phyloP scores from a whole-genome alignment of 1,140 invertebrate genomes.

The Fopius arisanus region DNA sequence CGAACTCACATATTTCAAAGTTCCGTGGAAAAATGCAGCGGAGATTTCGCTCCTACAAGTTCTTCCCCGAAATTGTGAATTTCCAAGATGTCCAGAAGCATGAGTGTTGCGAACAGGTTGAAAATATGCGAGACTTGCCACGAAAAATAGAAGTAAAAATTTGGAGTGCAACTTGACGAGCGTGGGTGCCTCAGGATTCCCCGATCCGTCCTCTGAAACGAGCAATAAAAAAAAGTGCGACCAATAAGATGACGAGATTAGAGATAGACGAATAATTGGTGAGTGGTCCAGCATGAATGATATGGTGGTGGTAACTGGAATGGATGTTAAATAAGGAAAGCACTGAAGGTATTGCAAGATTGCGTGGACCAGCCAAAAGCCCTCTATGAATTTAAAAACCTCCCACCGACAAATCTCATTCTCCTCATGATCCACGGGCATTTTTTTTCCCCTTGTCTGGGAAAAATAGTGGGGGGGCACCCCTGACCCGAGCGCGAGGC shows the following conservation, averaged over 20 bases:
- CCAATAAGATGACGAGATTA: constrained; percentile 17
- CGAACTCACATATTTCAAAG: too few species aligned
- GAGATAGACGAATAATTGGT: background rate
- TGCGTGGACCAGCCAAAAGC: constrained; percentile 50
- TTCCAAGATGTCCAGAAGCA: too few species aligned
- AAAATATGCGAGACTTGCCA: too few species aligned
- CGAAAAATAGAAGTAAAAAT: too few species aligned
- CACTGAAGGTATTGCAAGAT: constrained; percentile 25
- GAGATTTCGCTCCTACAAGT: too few species aligned
- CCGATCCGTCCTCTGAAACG: background rate
- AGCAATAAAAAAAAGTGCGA: background rate
- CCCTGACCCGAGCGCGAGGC: constrained; percentile 58
- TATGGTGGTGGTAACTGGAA: too few species aligned
- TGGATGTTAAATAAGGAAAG: background rate
- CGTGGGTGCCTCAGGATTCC: too few species aligned
- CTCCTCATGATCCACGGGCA: background rate
- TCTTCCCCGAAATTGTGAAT: too few species aligned
- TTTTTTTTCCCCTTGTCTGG: constrained; percentile 8
- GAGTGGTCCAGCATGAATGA: too few species aligned
- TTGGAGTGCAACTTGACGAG: too few species aligned
- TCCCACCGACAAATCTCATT: constrained; percentile 1
- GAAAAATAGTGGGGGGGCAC: constrained; percentile 53
- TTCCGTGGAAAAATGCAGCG: too few species aligned
- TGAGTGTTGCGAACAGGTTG: too few species aligned
- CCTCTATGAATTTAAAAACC: constrained; percentile 12